Evolutionary conservation across 2,888 invertebrate species (phyloP).

Genomic region (Podotricha telesiphe): DNA sequence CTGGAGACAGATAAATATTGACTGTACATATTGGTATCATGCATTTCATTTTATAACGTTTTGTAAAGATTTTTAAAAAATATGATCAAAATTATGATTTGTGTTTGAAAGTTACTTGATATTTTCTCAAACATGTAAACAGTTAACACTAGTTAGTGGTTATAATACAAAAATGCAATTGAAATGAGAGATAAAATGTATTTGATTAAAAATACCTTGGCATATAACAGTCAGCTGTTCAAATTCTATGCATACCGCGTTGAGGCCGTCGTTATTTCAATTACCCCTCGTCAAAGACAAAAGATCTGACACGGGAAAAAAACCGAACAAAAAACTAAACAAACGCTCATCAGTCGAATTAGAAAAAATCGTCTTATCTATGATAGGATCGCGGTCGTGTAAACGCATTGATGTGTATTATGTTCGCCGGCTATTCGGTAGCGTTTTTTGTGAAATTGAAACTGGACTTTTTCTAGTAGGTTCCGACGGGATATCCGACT

Average conservation of each 20-base stretch:
- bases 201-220: conserved; percentile 46
- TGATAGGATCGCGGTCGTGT: conserved; percentile 82
- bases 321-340: conserved; percentile 50
- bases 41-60: too few species aligned
- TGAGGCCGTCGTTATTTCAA: conserved; percentile 81
- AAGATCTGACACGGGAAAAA: conserved; percentile 74
- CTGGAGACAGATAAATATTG: too few species aligned
- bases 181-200: conserved; percentile 28
- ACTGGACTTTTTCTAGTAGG: conserved; percentile 43
- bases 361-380: conserved; percentile 75
- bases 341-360: conserved; percentile 61
- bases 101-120: too few species aligned
- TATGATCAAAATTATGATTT: too few species aligned
- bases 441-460: conserved; percentile 66
- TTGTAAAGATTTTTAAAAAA: too few species aligned
- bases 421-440: conserved; percentile 76
- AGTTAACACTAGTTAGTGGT: background rate
- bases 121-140: background rate
- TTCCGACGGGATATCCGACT: conserved; percentile 40
- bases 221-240: conserved; percentile 71
- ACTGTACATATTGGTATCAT: too few species aligned
- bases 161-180: conserved; percentile 2
- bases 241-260: conserved; percentile 77
- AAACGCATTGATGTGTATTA: conserved; percentile 77
- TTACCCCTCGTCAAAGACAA: conserved; percentile 84